A percentile compares a stretch with the other conserved stretches of the same genome.
These are phyloP conservation scores for Picathartes gymnocephalus DNA, from an alignment of 2,113 vertebrate genomes.

Conservation along the genomic window DNA sequence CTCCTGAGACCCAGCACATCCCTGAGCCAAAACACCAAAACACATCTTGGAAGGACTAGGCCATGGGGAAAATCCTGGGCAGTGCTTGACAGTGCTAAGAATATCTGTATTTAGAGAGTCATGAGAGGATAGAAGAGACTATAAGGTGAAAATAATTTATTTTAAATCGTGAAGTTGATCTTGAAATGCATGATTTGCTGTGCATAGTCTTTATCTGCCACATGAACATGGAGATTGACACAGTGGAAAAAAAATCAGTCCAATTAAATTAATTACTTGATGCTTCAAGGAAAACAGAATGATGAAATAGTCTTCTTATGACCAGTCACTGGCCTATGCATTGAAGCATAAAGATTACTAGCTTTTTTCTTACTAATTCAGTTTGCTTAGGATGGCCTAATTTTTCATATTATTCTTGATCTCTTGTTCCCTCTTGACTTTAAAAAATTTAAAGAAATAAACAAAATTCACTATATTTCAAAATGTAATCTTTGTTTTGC, in stretches of 20 bases:
- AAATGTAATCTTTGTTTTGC: not conserved
- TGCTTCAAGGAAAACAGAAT: not conserved
- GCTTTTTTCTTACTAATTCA: not conserved
- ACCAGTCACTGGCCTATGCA: not conserved
- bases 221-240: not conserved
- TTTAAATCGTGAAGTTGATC: not conserved
- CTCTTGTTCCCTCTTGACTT: not conserved
- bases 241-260: slow-evolving; percentile 2
- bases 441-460: not conserved
- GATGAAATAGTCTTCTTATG: not conserved
- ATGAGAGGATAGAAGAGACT: not conserved
- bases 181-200: not conserved
- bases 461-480: not conserved
- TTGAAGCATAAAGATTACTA: not conserved
- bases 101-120: not conserved
- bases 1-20: accelerated
- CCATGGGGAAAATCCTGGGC: not conserved
- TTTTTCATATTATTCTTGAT: not conserved
- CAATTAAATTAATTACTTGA: not conserved
- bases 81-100: not conserved
- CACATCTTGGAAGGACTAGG: not conserved
- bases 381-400: not conserved
- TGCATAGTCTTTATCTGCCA: not conserved
- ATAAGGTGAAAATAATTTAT: not conserved
- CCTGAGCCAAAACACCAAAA: not conserved